A percentile compares a stretch with the other conserved stretches of the same genome.
These are phyloP conservation scores for Myotis vivesi DNA, from an alignment of 2,797 vertebrate genomes.

Conservation along the genomic window DNA sequence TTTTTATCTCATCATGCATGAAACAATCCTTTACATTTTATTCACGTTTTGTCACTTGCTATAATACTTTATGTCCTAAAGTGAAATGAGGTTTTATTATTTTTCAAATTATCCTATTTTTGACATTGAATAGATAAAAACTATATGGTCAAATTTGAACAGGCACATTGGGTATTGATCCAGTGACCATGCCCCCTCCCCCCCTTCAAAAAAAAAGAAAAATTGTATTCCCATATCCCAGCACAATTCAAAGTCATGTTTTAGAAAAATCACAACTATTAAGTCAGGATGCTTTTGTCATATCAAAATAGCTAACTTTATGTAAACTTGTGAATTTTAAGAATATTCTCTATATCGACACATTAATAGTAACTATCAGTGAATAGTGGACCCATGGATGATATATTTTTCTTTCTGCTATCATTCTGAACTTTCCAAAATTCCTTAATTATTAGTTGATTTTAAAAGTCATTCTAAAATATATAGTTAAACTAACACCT, in stretches of 20 bases:
- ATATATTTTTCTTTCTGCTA: neutral
- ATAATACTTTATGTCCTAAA: neutral
- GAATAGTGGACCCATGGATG: neutral
- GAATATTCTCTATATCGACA: neutral
- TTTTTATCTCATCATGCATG: neutral
- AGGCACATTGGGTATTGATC: neutral
- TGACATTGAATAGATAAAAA: neutral
- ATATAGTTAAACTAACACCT: neutral
- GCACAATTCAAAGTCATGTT: neutral
- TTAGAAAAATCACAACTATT: neutral
- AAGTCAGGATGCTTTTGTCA: neutral
- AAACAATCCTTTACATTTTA: neutral
- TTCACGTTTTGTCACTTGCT: neutral
- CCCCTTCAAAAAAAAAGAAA: neutral
- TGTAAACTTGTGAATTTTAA: neutral
- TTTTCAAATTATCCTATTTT: neutral
- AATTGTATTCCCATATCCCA: rapidly evolving
- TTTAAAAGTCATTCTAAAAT: neutral
- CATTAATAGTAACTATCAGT: neutral
- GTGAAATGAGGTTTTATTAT: neutral
- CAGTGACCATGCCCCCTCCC: too few relatives aligned
- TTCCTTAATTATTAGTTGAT: neutral
- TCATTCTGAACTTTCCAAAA: neutral
- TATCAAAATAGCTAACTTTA: neutral
- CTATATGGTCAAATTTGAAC: neutral